Percentiles rank a stretch among this genome's conserved stretches.
phyloP scores from a whole-genome alignment of 2,797 vertebrate genomes.

The Novumbra hubbsi region DNA sequence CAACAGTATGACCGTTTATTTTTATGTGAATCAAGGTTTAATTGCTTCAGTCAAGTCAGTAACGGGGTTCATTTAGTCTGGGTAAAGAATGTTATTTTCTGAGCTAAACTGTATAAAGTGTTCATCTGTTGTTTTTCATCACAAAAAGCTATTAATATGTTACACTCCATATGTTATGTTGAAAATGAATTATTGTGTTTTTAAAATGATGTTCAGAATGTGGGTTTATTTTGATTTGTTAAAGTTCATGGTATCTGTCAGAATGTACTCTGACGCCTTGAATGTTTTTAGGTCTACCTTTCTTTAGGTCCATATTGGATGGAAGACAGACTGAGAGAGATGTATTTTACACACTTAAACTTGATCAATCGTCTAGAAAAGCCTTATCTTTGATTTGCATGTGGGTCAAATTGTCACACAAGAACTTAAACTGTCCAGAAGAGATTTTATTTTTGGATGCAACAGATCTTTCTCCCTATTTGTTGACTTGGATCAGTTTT shows the following conservation, averaged over 20 bases:
- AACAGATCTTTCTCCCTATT: not conserved
- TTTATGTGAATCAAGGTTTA: conserved; percentile 39
- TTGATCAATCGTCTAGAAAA: conserved; percentile 38
- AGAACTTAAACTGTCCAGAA: conserved; percentile 19
- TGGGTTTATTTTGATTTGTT: conserved; percentile 43
- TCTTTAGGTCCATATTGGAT: conserved; percentile 76
- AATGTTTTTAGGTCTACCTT: conserved; percentile 52
- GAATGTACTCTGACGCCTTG: conserved; percentile 59
- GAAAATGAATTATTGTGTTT: conserved; percentile 43
- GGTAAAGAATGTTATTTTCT: conserved; percentile 52
- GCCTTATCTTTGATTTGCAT: conserved; percentile 42
- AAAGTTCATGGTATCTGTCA: conserved; percentile 56
- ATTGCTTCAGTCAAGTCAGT: conserved; percentile 34
- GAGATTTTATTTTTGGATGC: conserved; percentile 23
- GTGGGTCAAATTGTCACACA: conserved; percentile 37
- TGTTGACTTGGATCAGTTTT: not conserved
- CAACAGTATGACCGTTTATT: conserved; percentile 35
- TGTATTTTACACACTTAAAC: conserved; percentile 48
- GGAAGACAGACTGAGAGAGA: conserved; percentile 61
- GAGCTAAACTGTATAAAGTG: conserved; percentile 60
- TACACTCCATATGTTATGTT: conserved; percentile 54
- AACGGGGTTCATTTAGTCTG: conserved; percentile 41
- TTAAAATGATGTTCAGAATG: conserved; percentile 53
- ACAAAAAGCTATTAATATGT: conserved; percentile 67
- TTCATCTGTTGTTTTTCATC: conserved; percentile 67